Conservation (phyloP, 2,888 invertebrate species). For the Polydrusus tereticollis region DNA sequence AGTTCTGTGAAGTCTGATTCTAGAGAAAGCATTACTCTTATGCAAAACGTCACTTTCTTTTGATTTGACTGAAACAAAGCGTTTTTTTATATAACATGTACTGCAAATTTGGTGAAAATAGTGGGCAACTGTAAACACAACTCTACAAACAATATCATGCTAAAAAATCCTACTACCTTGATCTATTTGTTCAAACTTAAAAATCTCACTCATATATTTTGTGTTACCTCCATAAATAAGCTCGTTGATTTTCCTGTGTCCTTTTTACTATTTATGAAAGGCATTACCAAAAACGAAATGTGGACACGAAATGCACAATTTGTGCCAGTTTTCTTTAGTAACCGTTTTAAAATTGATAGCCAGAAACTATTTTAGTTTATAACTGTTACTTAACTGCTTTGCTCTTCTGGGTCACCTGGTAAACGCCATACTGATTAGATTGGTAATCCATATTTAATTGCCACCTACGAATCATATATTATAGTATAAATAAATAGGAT, state of each 20-base stretch:
- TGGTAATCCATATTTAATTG: not conserved
- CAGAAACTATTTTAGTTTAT: not conserved
- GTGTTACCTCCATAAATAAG: not conserved
- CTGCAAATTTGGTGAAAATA: too few species aligned
- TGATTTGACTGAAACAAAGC: too few species aligned
- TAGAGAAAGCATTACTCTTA: not conserved
- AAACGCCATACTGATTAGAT: not conserved
- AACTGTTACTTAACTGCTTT: constrained; percentile 9
- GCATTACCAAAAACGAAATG: not conserved
- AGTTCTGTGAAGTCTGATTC: too few species aligned
- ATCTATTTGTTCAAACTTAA: too few species aligned
- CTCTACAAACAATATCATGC: too few species aligned
- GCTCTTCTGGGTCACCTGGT: not conserved
- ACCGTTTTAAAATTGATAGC: constrained; percentile 1
- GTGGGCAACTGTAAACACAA: too few species aligned
- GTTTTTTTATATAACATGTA: too few species aligned
- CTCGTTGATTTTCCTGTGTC: not conserved
- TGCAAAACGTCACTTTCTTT: too few species aligned
- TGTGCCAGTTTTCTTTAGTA: not conserved
- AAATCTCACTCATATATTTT: too few species aligned
- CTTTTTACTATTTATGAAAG: not conserved
- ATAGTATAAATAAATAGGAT: too few species aligned
- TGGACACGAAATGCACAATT: not conserved
- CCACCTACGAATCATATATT: not conserved
- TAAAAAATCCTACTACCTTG: too few species aligned